Evolutionary conservation across 2,888 invertebrate species (phyloP), one percentile per base, ranked within the genome.

Genomic region (Cenopis cana): DNA sequence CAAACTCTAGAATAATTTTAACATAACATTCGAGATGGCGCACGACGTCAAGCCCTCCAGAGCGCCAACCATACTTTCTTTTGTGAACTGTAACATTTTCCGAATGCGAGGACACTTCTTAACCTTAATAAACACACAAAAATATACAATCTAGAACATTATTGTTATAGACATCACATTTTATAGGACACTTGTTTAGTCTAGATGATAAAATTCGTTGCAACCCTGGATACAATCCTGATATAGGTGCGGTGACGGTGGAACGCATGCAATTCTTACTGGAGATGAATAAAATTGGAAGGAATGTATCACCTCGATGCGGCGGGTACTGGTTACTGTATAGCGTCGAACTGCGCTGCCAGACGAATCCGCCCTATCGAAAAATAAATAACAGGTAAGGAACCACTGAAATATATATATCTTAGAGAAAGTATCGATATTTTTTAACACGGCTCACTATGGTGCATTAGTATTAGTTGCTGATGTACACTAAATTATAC

Each of bases 121-220:
- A 92, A 82, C 81, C 87, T 89, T 88, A 88, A 89, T 88, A 92
- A 89, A 92, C 89, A 90, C 92, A 93, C 90, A 91, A 93, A 93
- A 92, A 92, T 92, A 93, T 89, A 90, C 86, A 72, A 88, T 91
- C 89, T 90, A 89, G 91, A 91, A 91, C 87, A 87, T 93, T 93
- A 93, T 93, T 92, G 93, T 93, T 90, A 89, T 86, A 86, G 86
- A 91, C 91, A 93, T 93, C 93, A 93, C 93, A 93, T 84, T 90
- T 85, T 79, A 86, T 89, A 90, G 91, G 90, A 91, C 90, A 91
- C 87, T 89, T 89, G 80, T 77, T 84, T 86, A 87, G 87, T 90
- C 89, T 89, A 88, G 77, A 84, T 82, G 85, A 85, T 89, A 88
- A 91, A 92, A 92, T 91, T 92, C 90, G 91, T 90, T 89, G 90